Base-by-base conservation (phyloP, 2,888 invertebrate genomes). In the Tridacna gigas region DNA sequence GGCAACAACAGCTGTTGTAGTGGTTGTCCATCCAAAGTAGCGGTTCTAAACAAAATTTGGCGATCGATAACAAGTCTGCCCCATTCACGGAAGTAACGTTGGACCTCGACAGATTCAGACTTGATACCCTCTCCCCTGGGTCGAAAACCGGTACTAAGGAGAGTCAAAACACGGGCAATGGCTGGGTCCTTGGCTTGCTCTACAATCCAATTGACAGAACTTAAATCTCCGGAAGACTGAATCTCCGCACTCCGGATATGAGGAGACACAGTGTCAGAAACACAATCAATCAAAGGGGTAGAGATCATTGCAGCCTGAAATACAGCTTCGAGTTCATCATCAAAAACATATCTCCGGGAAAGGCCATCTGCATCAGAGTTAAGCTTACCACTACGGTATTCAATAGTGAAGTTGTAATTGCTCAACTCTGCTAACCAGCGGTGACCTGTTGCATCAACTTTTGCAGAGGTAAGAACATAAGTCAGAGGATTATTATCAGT, bases 111-210 rank as follows among this genome's bases (percentile, higher is more conserved):
- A 37, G 37, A 37, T 37, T 37, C 37, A 37, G 37, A 2, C 37
- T 37, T 37, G 37, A 37, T 37, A n/a, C 13, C 63, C 9, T 13
- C 26, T 13, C 9, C 25, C 63, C 22, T 63, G 13, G 63, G 63
- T 22, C 63, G 63, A 63, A 63, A 63, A 63, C 63, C 22, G 63
- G n/a, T 20, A 63, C 63, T 22, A n/a, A 63, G 20, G n/a, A 22
- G 22, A 22, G 20, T 13, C 15, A 22, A 25, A 25, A 63, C 63
- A 13, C 13, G n/a, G 22, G 63, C 15, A 63, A 63, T n/a, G 63
- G n/a, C 25, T 13, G 20, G 13, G 22, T 63, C 63, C 13, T n/a
- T 13, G 13, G 12, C 22, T 25, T 63, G 26, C 22, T 63, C 63
- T 13, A 25, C 3, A n/a, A 13, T 25, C 63, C 1, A 63, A 22